Evolutionary conservation across 2,888 invertebrate genomes (phyloP), one percentile per base, ranked within the genome.

Genomic region (Alsophila aescularia): DNA sequence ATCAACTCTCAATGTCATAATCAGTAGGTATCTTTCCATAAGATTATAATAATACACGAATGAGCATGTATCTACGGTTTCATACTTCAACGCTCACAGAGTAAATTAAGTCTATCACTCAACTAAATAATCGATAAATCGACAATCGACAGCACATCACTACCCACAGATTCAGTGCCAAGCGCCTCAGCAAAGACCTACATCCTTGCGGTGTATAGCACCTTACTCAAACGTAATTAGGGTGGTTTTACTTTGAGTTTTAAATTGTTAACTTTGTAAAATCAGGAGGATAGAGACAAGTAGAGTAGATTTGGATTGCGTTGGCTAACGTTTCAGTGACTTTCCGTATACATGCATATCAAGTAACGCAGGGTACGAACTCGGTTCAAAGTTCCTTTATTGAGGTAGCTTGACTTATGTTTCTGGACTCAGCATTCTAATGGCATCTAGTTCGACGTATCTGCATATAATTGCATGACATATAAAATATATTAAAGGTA

Each of bases 81-180:
- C 61, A 72, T 74, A 68, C 77, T 72, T 69, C 69, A 72, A 42
- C 56, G 76, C 68, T 70, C 70, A 68, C 66, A 63, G 68, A 78
- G 76, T 76, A 79, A 81, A 78, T 81, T 81, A 85, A 73, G 59
- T 52, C 45, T 48, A 32, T 37, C 53, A 59, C 68, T 74, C 73
- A 73, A 81, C 77, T 80, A 70, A 67, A 79, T 80, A 74, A 79
- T 83, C 75, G 72, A 82, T 81, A 75, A 14, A 75, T 79, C 77
- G 78, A 77, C 70, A 44, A 40, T 44, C 39, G 62, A 64, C 70
- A 58, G 69, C 60, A 63, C 85, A 75, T 64, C 85, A 81, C 84
- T 84, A 83, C 79, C 79, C 76, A 67, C 61, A 66, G 72, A 72
- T 69, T 64, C 72, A 69, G 73, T 65, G 59, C 69, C 73, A 66